Conservation (phyloP, 2,113 vertebrate genomes). For the Hoplias malabaricus region DNA sequence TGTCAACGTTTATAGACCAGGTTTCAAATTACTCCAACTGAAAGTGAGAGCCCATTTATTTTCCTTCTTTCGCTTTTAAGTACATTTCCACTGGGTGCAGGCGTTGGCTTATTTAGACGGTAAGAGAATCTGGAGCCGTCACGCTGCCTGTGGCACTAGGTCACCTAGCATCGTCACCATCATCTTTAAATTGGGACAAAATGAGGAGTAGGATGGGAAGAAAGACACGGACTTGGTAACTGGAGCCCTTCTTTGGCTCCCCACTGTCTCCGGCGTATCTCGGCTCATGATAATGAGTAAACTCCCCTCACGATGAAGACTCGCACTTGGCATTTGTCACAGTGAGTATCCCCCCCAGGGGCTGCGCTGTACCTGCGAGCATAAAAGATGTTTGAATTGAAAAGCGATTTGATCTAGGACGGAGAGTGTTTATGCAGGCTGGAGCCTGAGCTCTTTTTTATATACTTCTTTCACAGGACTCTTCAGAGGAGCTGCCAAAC, state of each 20-base stretch:
- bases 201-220: slow-evolving; percentile 2
- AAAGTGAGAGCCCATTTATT: background rate
- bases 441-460: slow-evolving; percentile 44
- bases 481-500: slow-evolving; percentile 49
- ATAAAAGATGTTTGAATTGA: slow-evolving; percentile 60
- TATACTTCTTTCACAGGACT: slow-evolving; percentile 43
- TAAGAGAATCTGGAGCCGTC: slow-evolving; percentile 4
- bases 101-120: slow-evolving; percentile 1
- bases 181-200: slow-evolving; percentile 45
- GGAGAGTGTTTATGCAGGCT: slow-evolving; percentile 27
- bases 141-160: slow-evolving; percentile 37
- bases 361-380: slow-evolving; percentile 56
- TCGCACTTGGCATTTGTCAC: slow-evolving; percentile 62
- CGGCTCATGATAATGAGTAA: slow-evolving; percentile 53
- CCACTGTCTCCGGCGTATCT: slow-evolving; percentile 48
- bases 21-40: background rate
- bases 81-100: background rate
- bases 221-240: slow-evolving; percentile 35
- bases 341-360: slow-evolving; percentile 57
- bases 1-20: slow-evolving; percentile 18
- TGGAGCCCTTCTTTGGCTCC: slow-evolving; percentile 8
- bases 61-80: slow-evolving; percentile 1
- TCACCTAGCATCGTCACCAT: slow-evolving; percentile 38
- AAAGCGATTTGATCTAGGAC: slow-evolving; percentile 63
- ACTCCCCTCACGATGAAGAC: slow-evolving; percentile 50